Conservation (phyloP, 2,113 vertebrate species). For the Romanogobio albipinnatus region DNA sequence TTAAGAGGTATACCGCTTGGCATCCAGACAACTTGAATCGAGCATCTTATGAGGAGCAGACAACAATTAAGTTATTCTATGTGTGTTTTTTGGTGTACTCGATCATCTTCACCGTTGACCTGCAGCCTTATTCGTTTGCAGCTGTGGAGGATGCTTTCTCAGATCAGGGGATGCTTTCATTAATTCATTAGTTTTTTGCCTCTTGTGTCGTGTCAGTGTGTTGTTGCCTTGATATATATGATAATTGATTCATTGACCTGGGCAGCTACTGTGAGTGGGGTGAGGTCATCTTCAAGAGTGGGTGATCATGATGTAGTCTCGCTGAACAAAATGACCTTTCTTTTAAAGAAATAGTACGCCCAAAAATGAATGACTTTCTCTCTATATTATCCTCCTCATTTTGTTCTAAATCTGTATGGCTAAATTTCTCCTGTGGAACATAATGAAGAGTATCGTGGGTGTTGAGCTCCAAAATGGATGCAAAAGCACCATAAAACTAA, state of each 20-base stretch:
- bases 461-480: neutral
- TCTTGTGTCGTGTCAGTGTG: neutral
- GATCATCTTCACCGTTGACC: slow-evolving; percentile 16
- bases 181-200: neutral
- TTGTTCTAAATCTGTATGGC: neutral
- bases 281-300: slow-evolving; percentile 29
- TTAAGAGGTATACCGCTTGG: neutral
- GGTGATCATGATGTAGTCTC: neutral
- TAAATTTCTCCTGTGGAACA: neutral
- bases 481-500: neutral
- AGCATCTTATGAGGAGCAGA: neutral
- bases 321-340: neutral
- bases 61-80: neutral
- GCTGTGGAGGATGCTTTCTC: neutral
- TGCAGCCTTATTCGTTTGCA: neutral
- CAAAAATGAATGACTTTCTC: neutral
- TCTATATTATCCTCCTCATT: neutral
- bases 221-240: slow-evolving; percentile 19
- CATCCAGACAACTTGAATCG: neutral
- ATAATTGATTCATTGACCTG: slow-evolving; percentile 45
- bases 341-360: neutral
- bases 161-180: neutral
- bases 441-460: neutral
- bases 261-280: neutral
- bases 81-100: neutral